A percentile compares a stretch with the other conserved stretches of the same genome.
Conservation (phyloP, 2,888 invertebrate genomes). For the Spisula solida region DNA sequence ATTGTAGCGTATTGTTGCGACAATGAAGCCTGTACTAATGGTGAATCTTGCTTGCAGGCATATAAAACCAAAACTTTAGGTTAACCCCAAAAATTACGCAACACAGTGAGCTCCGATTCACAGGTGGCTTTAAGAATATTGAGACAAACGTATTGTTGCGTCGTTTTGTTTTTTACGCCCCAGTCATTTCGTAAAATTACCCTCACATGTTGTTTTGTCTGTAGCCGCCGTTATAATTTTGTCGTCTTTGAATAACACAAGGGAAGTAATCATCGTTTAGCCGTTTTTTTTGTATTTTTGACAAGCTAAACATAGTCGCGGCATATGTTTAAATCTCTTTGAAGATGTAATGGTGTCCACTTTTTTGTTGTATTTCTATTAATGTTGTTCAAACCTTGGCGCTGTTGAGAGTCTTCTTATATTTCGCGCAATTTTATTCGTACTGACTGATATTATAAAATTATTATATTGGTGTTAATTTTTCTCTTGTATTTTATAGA, state of each 20-base stretch:
- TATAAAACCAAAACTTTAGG: slow-evolving; percentile 31
- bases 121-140: slow-evolving; percentile 59
- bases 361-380: too few species aligned
- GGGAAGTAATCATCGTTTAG: neutral
- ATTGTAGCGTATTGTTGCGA: slow-evolving; percentile 63
- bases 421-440: too few species aligned
- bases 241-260: neutral
- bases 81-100: slow-evolving; percentile 58
- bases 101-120: slow-evolving; percentile 41
- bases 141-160: slow-evolving; percentile 36
- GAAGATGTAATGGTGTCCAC: neutral
- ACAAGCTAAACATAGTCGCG: neutral
- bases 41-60: slow-evolving; percentile 58
- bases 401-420: too few species aligned
- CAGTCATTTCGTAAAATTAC: slow-evolving; percentile 33
- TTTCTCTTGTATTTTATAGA: too few species aligned
- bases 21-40: slow-evolving; percentile 49
- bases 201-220: neutral
- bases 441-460: too few species aligned
- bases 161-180: slow-evolving; percentile 54
- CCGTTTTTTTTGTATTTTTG: neutral
- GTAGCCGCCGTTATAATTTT: neutral
- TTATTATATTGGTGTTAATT: too few species aligned
- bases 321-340: neutral
- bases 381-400: too few species aligned